Evolutionary conservation across 2,797 vertebrate species (phyloP), one percentile per base, ranked within the genome.

Genomic region (Myotis daubentonii): DNA sequence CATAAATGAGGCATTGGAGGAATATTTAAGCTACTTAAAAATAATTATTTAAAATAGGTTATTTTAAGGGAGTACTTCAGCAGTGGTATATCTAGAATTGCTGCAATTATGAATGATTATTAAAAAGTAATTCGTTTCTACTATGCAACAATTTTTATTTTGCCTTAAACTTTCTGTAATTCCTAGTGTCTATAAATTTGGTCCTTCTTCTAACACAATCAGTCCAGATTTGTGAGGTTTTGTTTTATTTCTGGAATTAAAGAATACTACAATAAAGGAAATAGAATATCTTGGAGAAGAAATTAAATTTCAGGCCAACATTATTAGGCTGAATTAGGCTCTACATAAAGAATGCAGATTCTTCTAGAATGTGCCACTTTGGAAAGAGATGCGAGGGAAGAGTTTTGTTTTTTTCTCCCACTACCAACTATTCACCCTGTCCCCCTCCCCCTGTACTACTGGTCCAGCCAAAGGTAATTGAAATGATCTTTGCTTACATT

Each of bases 171-270:
- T 81, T 91, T 94, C 70, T 76, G 0, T 65, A 80, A 81, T 49
- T 83, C 28, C 53, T 44, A 68, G 49, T 65, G 10, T 81, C 75
- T 74, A 75, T 92, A 38, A 91, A 80, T 86, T 89, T 41, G 36
- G 15, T 71, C 33, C 33, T 83, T 86, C 20, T 88, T 86, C 23
- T 88, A 87, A 65, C 23, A 36, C 66, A 79, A 88, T 86, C 74
- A 89, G 23, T 51, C 28, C 4, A 79, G 36, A 72, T 72, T 88
- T 90, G 30, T 95, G 30, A 87, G 11, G 5, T 90, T 94, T 93
- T 66, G 10, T 57, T 70, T 89, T 87, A 76, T 86, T 97, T 94
- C 57, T 74, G 57, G 49, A 94, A 87, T 74, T 53, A 87, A 89
- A 87, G 57, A 74, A 86, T 83, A 80, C 22, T 68, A 4, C 16